Evolutionary conservation across 2,113 vertebrate species (phyloP), one percentile per base, ranked within the genome.

Genomic region (Odocoileus hemionus): DNA sequence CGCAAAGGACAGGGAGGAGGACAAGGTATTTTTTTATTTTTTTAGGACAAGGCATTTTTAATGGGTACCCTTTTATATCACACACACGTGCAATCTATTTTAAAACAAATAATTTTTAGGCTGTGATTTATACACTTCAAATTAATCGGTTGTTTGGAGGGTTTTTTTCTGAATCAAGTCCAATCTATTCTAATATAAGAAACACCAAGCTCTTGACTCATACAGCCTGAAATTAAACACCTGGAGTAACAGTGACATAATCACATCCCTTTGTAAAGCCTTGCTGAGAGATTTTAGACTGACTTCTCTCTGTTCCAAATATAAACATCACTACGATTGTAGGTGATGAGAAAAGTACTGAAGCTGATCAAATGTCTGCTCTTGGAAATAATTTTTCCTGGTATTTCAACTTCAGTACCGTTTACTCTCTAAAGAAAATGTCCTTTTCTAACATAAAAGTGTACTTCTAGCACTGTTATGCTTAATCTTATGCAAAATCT

Each of bases 361-460:
- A 26, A 6, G 13, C 3, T 67, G 3, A 64, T 45, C 80, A 84
- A 36, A 39, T 21, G 52, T 92, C 85, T 84, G 58, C 43, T 43
- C 58, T 36, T 7, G n/a, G 85, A 52, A 90, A 60, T 54, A 74
- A 45, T n/a, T 88, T 74, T 60, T 61, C 57, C 89, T 67, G 47
- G 87, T 82, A 94, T 58, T 96, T 85, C 60, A 84, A 89, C 17
- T 47, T n/a, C 90, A 25, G 50, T 50, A 67, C 45, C n/a, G 93
- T 80, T 80, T 80, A 80, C 50, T 96, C 86, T 86, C 82, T 78
- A 80, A 94, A 95, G 76, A 19, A 78, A 97, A 96, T 89, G 11
- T 85, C 61, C 50, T 97, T 91, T 95, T 52, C 84, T 70, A 90
- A 86, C 91, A 92, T 78, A 83, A 78, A 93, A 67, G 54, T 33